These are phyloP conservation scores for Myiotriccus ornatus DNA, from an alignment of 2,797 vertebrate genomes.

Conservation along the genomic window DNA sequence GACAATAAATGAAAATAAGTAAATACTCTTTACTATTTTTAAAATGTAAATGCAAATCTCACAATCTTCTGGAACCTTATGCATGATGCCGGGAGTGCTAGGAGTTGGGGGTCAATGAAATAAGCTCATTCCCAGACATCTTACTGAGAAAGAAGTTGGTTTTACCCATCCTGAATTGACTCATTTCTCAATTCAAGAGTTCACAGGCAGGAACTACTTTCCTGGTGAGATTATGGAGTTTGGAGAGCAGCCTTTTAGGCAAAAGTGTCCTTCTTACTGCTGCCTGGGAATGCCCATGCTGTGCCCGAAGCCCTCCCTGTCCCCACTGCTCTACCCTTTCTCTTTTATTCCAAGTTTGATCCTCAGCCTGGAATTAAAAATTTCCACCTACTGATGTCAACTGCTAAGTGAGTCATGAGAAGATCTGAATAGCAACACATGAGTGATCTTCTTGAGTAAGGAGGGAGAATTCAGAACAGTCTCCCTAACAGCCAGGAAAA, in stretches of 20 bases:
- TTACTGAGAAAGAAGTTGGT: not conserved
- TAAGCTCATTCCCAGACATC: not conserved
- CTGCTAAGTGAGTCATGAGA: not conserved
- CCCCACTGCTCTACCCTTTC: not conserved
- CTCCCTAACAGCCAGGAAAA: not conserved
- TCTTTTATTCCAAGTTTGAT: not conserved
- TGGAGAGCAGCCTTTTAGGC: not conserved
- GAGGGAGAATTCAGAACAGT: not conserved
- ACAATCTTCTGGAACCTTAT: not conserved
- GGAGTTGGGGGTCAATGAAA: not conserved
- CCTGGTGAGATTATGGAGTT: not conserved
- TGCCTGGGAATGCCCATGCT: not conserved
- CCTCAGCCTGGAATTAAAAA: not conserved
- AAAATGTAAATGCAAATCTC: not conserved
- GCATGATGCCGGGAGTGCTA: not conserved
- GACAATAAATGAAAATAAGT: not conserved
- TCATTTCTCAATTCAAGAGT: not conserved
- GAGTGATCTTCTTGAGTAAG: not conserved
- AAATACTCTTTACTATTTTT: not conserved
- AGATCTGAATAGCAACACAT: not conserved
- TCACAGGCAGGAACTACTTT: not conserved
- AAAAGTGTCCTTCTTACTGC: not conserved
- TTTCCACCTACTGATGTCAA: not conserved
- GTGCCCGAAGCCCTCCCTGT: not conserved
- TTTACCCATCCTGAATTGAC: not conserved